phyloP scores from a whole-genome alignment of 2,797 vertebrate species.

The Pseudochromis fuscus region DNA sequence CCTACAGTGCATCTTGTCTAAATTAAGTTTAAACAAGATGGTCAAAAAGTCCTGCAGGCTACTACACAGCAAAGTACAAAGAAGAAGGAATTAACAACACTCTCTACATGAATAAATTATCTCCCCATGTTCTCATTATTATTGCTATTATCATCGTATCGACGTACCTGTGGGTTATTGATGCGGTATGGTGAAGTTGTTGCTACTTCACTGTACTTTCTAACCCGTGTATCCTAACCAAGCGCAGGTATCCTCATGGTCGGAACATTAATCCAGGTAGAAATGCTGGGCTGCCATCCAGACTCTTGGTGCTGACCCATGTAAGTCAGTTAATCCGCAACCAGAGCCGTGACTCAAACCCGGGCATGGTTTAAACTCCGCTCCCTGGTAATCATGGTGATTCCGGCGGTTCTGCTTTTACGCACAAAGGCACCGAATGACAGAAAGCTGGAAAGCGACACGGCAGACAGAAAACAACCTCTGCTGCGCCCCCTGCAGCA shows the following conservation, averaged over 20 bases:
- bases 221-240: constrained; percentile 30
- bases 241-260: constrained; percentile 52
- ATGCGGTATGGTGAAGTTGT: background rate
- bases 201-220: constrained; percentile 33
- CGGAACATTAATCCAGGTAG: constrained; percentile 52
- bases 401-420: constrained; percentile 46
- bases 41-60: constrained; percentile 10
- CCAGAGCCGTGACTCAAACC: constrained; percentile 25
- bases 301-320: constrained; percentile 23
- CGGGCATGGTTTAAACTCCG: constrained; percentile 9
- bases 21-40: constrained; percentile 28
- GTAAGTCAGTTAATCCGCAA: constrained; percentile 17
- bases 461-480: constrained; percentile 27
- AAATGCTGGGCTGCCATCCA: constrained; percentile 21
- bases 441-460: constrained; percentile 42
- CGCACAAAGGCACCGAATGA: constrained; percentile 49
- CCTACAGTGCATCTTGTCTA: constrained; percentile 32
- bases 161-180: constrained; percentile 47
- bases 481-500: constrained; percentile 72
- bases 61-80: background rate
- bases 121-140: background rate
- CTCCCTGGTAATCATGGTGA: constrained; percentile 35
- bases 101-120: background rate
- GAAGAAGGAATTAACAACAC: background rate
- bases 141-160: background rate